These are phyloP conservation scores for Grallaria varia DNA, from an alignment of 2,113 vertebrate species.

Conservation along the genomic window DNA sequence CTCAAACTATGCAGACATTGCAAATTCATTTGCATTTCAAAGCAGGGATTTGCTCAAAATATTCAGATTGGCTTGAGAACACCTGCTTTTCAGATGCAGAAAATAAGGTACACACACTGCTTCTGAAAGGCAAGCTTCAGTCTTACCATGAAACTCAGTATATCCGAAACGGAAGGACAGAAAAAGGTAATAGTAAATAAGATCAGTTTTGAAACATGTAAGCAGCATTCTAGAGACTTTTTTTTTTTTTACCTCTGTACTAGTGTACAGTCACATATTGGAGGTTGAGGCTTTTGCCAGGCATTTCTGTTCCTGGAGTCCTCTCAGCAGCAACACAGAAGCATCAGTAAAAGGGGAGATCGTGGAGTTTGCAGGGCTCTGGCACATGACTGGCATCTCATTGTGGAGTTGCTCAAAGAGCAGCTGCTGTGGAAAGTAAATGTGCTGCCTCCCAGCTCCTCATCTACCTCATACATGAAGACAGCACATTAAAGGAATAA, in stretches of 20 bases:
- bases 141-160: constrained; percentile 31
- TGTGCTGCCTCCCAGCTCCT: not conserved
- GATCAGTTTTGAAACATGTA: not conserved
- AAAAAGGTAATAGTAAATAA: not conserved
- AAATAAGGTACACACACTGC: constrained; percentile 52
- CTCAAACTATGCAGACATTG: constrained; percentile 70
- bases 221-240: not conserved
- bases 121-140: constrained; percentile 23
- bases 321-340: not conserved
- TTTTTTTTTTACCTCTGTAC: not conserved
- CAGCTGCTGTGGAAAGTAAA: not conserved
- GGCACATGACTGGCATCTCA: not conserved
- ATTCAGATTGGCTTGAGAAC: constrained; percentile 72
- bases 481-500: not conserved
- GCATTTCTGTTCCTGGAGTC: not conserved
- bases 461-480: not conserved
- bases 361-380: not conserved
- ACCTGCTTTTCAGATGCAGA: constrained; percentile 72
- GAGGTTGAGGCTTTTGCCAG: not conserved
- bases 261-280: not conserved
- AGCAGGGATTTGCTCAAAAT: constrained; percentile 76
- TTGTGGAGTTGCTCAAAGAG: not conserved
- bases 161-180: not conserved
- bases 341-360: not conserved
- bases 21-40: constrained; percentile 79